phyloP scores from a whole-genome alignment of 2,888 invertebrate species.

The Platypus cylindrus region DNA sequence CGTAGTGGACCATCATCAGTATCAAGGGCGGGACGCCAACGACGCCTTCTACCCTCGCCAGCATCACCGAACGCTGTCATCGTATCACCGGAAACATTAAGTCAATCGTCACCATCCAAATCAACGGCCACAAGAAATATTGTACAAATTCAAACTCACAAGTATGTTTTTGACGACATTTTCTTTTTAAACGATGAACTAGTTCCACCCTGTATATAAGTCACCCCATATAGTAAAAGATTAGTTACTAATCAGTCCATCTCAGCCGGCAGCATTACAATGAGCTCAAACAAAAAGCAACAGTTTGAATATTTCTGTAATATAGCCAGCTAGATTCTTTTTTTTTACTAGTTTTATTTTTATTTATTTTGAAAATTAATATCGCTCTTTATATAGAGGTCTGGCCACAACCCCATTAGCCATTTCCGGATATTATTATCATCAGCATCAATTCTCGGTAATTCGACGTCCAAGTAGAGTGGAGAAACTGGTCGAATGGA shows the following conservation, averaged over 20 bases:
- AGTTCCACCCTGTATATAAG: too few relatives aligned
- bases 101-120: conserved; percentile 50
- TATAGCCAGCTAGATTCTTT: too few relatives aligned
- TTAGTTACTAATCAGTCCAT: too few relatives aligned
- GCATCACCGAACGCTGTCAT: conserved; percentile 61
- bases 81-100: conserved; percentile 61
- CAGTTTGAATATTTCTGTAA: too few relatives aligned
- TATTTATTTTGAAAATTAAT: background rate
- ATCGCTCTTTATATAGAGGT: too few relatives aligned
- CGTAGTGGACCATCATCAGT: too few relatives aligned
- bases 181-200: too few relatives aligned
- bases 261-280: too few relatives aligned
- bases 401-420: conserved; percentile 42
- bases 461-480: conserved; percentile 42
- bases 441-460: conserved; percentile 43
- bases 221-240: too few relatives aligned
- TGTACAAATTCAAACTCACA: conserved; percentile 14
- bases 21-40: conserved; percentile 33
- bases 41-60: conserved; percentile 59
- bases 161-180: too few relatives aligned
- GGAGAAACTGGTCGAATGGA: conserved; percentile 46
- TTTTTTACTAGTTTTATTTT: too few relatives aligned
- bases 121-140: conserved; percentile 10
- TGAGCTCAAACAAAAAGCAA: too few relatives aligned
- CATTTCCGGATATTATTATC: conserved; percentile 41